A percentile compares a stretch with the other conserved stretches of the same genome.
Conservation (phyloP, 2,113 vertebrate genomes). For the Chroicocephalus ridibundus region DNA sequence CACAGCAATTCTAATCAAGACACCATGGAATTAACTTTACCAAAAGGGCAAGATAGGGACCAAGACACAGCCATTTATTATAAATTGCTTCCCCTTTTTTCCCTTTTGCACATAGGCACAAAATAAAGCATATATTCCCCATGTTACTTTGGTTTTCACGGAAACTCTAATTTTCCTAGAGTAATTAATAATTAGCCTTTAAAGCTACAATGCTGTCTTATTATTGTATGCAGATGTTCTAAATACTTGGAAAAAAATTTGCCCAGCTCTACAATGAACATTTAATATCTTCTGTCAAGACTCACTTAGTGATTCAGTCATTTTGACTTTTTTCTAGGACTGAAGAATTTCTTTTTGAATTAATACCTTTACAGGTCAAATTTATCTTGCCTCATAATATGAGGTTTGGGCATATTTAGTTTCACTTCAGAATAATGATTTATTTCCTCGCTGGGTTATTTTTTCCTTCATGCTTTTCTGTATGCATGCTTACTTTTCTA, state of each 20-base stretch:
- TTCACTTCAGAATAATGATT: background rate
- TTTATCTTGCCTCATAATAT: background rate
- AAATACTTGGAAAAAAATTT: background rate
- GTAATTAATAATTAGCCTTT: background rate
- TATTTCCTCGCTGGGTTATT: background rate
- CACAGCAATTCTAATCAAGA: background rate
- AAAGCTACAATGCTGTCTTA: background rate
- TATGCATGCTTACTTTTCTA: background rate
- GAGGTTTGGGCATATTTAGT: background rate
- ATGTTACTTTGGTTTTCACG: background rate
- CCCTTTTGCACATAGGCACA: background rate
- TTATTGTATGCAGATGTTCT: background rate
- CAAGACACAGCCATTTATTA: background rate
- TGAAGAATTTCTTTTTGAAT: background rate
- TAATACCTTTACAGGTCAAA: background rate
- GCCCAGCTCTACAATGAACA: background rate
- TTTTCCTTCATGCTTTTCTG: background rate
- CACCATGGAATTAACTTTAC: background rate
- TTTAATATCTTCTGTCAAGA: background rate
- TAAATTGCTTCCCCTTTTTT: background rate
- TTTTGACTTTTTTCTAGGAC: background rate
- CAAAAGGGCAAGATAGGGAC: background rate
- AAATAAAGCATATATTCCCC: background rate
- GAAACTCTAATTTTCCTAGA: background rate
- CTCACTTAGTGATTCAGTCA: background rate